Percentiles rank a stretch among this genome's conserved stretches.
Evolutionary conservation across 2,113 vertebrate species (phyloP).

Genomic region (Salminus brasiliensis): DNA sequence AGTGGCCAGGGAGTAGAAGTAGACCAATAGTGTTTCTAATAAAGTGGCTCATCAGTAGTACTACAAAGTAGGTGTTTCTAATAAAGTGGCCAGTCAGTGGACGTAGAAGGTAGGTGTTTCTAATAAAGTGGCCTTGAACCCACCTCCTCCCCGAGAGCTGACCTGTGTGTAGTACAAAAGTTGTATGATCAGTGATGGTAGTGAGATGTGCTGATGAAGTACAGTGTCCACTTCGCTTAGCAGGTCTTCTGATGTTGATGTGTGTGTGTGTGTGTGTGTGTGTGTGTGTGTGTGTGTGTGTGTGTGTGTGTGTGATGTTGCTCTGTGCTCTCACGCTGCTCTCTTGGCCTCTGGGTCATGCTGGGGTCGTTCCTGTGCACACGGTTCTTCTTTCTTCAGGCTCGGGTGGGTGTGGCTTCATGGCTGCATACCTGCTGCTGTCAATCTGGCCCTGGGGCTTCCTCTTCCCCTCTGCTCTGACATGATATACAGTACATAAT

Average conservation of each 20-base stretch:
- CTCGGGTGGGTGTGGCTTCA: slow-evolving; percentile 1
- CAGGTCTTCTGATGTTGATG: not conserved
- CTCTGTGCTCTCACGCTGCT: slow-evolving; percentile 34
- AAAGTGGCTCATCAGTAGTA: no score
- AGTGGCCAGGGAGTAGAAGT: no score
- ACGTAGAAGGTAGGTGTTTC: no score
- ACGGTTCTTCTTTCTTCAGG: not conserved
- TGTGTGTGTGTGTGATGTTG: slow-evolving; percentile 31
- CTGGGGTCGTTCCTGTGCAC: not conserved
- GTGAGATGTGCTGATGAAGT: not conserved
- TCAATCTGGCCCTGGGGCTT: not conserved
- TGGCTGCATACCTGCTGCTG: not conserved
- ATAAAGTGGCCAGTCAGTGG: no score
- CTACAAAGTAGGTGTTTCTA: no score
- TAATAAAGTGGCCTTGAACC: no score
- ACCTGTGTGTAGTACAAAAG: no score
- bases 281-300: no score
- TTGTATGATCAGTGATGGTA: not conserved
- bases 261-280: no score
- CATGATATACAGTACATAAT: no score
- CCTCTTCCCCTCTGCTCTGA: not conserved
- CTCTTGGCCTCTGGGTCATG: slow-evolving; percentile 48
- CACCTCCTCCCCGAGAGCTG: no score
- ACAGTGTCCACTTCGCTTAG: not conserved
- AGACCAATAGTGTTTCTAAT: no score